Evolutionary conservation across 1,140 invertebrate species (phyloP).

Genomic region (Diprion similis): DNA sequence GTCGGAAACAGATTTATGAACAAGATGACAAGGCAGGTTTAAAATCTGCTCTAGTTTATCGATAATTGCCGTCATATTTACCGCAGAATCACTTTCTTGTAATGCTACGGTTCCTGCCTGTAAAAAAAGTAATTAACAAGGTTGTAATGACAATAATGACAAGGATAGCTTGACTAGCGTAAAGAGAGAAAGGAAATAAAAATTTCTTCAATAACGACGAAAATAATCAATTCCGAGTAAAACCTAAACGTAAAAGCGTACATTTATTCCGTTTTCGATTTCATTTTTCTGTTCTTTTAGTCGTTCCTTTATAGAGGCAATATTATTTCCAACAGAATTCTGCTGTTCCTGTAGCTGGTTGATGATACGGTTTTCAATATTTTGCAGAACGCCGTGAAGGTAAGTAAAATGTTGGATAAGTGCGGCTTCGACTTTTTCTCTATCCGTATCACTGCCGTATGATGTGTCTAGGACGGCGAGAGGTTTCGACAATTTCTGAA

Average conservation of each 20-base stretch:
- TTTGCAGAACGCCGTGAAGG: conserved; percentile 54
- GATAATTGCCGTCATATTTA: conserved; percentile 46
- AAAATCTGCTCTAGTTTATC: conserved; percentile 48
- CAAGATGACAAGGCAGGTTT: conserved; percentile 55
- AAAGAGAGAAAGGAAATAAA: conserved; percentile 15
- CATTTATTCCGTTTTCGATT: conserved; percentile 21
- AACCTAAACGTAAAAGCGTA: conserved; percentile 26
- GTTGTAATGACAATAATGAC: too few species aligned
- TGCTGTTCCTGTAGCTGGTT: conserved; percentile 30
- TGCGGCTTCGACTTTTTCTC: conserved; percentile 28
- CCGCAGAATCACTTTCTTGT: conserved; percentile 17
- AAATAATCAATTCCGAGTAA: background rate
- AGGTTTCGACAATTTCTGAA: conserved; percentile 40
- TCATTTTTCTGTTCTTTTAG: conserved; percentile 33
- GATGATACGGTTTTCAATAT: conserved; percentile 41
- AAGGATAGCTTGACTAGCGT: too few species aligned
- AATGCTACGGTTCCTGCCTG: conserved; percentile 28
- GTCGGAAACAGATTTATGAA: conserved; percentile 10
- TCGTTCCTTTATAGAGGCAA: conserved; percentile 30
- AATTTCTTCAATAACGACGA: background rate
- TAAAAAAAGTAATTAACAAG: background rate
- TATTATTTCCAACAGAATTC: conserved; percentile 16
- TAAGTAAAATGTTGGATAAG: conserved; percentile 48
- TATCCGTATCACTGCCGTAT: conserved; percentile 21
- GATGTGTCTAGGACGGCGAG: conserved; percentile 1